phyloP scores from a whole-genome alignment of 1,140 invertebrate genomes.

The Melitaea cinxia region DNA sequence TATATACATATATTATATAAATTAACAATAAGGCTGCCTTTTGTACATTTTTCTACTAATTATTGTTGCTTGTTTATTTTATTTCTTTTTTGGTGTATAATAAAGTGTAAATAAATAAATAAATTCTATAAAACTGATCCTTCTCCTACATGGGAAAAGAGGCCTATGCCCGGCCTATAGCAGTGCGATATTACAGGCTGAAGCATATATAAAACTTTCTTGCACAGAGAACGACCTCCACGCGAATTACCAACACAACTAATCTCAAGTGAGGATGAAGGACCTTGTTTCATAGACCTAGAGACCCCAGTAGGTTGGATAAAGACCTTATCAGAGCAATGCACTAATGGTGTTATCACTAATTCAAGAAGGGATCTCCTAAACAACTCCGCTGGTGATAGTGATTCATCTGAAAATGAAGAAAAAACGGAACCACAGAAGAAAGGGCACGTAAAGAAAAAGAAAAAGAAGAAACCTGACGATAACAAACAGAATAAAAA shows the following conservation, averaged over 20 bases:
- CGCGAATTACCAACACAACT: constrained; percentile 65
- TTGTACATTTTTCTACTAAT: too few species aligned
- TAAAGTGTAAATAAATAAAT: too few species aligned
- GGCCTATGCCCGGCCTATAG: too few species aligned
- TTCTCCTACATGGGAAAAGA: too few species aligned
- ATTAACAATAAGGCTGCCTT: too few species aligned
- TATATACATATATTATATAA: too few species aligned
- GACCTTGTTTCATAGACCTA: constrained; percentile 70
- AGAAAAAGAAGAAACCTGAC: constrained; percentile 50
- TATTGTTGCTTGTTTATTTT: too few species aligned
- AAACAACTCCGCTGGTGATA: constrained; percentile 47
- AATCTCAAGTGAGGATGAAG: constrained; percentile 78
- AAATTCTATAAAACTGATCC: too few species aligned
- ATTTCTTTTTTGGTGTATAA: too few species aligned
- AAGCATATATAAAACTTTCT: neutral
- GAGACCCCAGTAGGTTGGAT: constrained; percentile 71
- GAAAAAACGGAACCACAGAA: constrained; percentile 48
- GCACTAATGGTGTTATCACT: constrained; percentile 57
- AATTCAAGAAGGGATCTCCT: constrained; percentile 69
- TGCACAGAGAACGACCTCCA: constrained; percentile 59
- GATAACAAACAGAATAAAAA: constrained; percentile 48
- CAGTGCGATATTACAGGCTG: neutral
- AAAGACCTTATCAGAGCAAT: constrained; percentile 68
- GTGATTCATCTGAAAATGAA: constrained; percentile 53
- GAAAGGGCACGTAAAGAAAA: constrained; percentile 36